Percentiles rank a stretch among this genome's conserved stretches.
Evolutionary conservation across 2,113 vertebrate genomes (phyloP).

Genomic region (Dasyurus viverrinus): DNA sequence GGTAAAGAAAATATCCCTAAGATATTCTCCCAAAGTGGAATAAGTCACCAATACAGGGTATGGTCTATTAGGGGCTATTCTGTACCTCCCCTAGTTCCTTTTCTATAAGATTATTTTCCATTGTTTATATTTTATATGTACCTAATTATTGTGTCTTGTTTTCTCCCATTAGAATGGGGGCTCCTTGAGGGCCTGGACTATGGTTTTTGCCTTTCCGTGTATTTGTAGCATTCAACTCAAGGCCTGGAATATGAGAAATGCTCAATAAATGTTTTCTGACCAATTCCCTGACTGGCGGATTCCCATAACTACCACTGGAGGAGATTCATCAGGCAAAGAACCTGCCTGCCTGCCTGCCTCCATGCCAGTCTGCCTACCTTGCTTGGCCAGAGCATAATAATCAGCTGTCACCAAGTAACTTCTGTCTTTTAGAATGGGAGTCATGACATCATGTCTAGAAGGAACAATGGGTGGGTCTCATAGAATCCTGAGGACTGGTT

Average conservation of each 20-base stretch:
- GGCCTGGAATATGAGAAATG: background rate
- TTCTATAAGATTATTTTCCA: background rate
- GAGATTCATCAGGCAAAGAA: background rate
- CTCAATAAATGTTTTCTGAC: background rate
- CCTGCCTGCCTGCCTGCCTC: background rate
- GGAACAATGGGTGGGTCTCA: background rate
- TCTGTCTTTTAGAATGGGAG: background rate
- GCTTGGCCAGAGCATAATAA: background rate
- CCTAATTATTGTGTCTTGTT: background rate
- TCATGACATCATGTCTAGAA: background rate
- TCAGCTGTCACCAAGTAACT: background rate
- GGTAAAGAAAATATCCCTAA: background rate
- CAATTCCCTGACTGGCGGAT: background rate
- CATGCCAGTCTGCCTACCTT: background rate
- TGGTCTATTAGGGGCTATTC: no score
- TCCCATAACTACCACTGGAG: background rate
- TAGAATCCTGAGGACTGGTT: background rate
- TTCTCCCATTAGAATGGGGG: background rate
- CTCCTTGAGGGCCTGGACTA: background rate
- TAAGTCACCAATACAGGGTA: no score
- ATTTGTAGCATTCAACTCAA: background rate
- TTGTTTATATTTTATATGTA: background rate
- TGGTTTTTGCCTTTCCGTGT: background rate
- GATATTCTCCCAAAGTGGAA: background rate
- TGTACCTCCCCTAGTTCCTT: background rate